Evolutionary conservation across 2,888 invertebrate species (phyloP), one percentile per base, ranked within the genome.

Genomic region (Muscina levida): DNA sequence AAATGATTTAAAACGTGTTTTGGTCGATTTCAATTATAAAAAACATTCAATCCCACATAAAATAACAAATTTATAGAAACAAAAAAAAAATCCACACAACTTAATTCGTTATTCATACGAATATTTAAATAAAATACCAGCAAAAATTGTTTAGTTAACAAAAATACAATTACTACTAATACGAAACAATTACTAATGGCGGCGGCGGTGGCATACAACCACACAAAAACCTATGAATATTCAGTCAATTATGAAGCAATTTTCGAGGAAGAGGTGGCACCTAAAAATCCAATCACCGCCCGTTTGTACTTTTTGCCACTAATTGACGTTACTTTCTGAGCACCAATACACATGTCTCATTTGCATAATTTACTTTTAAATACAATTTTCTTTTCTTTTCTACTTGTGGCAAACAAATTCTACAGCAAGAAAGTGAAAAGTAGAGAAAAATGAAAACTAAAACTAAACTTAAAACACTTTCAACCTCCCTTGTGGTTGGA

Each of bases 281-380:
- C 44, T 11, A 39, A 17, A 59, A 59, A 15, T 71, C 48, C 48
- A 71, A 74, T 74, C 48, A 74, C 70, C 74, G 57, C 70, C 53
- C 46, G 62, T 57, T 77, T 48, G 48, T 31, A n/a, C 8, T 5
- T 51, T 65, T 13, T 13, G 19, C 56, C 79, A 79, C 79, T 79
- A 80, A 80, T 80, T 80, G 80, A 77, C 51, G 73, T 77, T 80
- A 73, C 73, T 74, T 73, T 71, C 3, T 8, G 70, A 77, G 59
- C 80, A 73, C 59, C 66, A 70, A 73, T 74, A 80, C 71, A 67
- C 66, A 67, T 73, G 73, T 77, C 67, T 73, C 51, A 80, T 80
- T 77, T 80, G 77, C 80, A 80, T 80, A 80, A 77, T 71, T 80
- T 67, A 57, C 57, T 51, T 80, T 39, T 59, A 51, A 79, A 74